phyloP scores from a whole-genome alignment of 1,140 invertebrate genomes.

The Steinernema khuongi region DNA sequence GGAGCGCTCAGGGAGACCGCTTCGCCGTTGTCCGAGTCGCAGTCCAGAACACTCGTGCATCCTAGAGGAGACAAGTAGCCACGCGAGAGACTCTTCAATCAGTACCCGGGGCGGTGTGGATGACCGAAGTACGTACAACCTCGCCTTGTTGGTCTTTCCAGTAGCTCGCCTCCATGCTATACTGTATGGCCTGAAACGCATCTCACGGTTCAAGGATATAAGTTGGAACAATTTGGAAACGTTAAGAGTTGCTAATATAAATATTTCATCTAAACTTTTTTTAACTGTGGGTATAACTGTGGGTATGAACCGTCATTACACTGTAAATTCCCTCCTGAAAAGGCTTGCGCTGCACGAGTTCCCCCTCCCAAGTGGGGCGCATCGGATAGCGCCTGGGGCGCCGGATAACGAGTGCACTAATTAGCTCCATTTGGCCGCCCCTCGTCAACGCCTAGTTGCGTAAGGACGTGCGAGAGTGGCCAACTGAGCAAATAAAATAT shows the following conservation, averaged over 20 bases:
- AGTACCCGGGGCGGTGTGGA: slow-evolving; percentile 16
- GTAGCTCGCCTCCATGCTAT: slow-evolving; percentile 18
- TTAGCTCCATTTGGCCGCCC: slow-evolving; percentile 10
- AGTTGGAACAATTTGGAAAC: no score
- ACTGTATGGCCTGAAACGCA: slow-evolving; percentile 12
- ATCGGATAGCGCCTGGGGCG: slow-evolving; percentile 3
- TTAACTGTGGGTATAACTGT: no score
- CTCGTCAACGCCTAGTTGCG: neutral
- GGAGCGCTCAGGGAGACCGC: neutral
- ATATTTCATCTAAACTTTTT: no score
- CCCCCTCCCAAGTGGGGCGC: neutral
- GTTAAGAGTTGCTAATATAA: no score
- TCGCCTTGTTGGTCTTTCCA: slow-evolving; percentile 3
- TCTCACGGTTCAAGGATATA: no score
- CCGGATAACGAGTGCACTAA: slow-evolving; percentile 12
- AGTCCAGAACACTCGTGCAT: slow-evolving; percentile 13
- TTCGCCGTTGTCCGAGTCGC: slow-evolving; percentile 1
- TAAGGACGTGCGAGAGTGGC: neutral
- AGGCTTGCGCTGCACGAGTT: no score
- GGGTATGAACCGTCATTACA: no score
- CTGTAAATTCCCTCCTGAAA: no score
- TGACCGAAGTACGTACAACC: slow-evolving; percentile 1
- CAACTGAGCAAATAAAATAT: neutral
- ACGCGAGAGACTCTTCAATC: neutral
- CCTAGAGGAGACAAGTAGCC: neutral